A percentile compares a stretch with the other conserved stretches of the same genome.
Evolutionary conservation across 2,888 invertebrate species (phyloP).

Genomic region (Chrysotoxum bicinctum): DNA sequence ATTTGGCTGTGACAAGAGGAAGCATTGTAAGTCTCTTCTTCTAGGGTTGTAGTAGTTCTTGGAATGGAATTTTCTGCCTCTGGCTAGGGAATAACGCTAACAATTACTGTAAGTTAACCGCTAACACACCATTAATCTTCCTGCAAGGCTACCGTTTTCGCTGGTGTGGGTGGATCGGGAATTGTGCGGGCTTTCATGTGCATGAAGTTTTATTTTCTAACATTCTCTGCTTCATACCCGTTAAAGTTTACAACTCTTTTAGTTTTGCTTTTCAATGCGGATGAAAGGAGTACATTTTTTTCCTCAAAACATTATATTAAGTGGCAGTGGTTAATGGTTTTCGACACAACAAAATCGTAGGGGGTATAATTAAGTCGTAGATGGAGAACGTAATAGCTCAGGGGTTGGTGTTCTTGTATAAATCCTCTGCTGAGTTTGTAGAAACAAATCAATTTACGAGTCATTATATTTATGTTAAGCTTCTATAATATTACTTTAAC

Average conservation of each 20-base stretch:
- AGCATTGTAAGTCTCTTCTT: slow-evolving; percentile 57
- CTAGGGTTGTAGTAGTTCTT: neutral
- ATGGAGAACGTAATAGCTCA: neutral
- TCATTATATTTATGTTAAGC: neutral
- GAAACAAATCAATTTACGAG: neutral
- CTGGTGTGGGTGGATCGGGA: neutral
- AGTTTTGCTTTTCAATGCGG: slow-evolving; percentile 21
- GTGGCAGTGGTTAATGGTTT: slow-evolving; percentile 39
- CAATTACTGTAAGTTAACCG: slow-evolving; percentile 73
- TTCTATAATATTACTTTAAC: neutral
- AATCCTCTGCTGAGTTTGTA: neutral
- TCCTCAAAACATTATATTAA: slow-evolving; percentile 14
- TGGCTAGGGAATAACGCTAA: slow-evolving; percentile 67
- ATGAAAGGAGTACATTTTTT: neutral
- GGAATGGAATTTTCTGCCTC: slow-evolving; percentile 52
- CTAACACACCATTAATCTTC: slow-evolving; percentile 72
- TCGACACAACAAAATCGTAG: neutral
- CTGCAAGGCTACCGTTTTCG: slow-evolving; percentile 44
- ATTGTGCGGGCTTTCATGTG: slow-evolving; percentile 15
- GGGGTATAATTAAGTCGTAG: slow-evolving; percentile 19
- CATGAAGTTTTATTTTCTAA: slow-evolving; percentile 27
- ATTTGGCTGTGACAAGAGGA: slow-evolving; percentile 63
- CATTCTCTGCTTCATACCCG: neutral
- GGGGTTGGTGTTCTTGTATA: neutral
- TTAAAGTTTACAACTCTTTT: slow-evolving; percentile 40